Evolutionary conservation across 2,888 invertebrate species (phyloP).

Genomic region (Oasisia sp.): DNA sequence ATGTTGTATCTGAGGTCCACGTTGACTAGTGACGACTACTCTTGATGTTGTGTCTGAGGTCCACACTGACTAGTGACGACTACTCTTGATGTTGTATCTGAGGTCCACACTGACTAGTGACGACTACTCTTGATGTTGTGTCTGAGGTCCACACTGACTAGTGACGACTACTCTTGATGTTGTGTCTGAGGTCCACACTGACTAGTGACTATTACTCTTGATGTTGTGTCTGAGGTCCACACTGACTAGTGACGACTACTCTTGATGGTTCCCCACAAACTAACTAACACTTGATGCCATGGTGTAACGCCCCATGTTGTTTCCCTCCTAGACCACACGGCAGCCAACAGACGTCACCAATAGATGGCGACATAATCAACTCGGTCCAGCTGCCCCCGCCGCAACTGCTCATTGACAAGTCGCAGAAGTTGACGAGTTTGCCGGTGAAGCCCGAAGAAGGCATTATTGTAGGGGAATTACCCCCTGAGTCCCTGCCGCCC

Average conservation of each 20-base stretch:
- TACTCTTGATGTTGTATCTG: too few relatives aligned
- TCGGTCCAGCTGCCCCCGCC: conserved; percentile 36
- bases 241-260: background rate
- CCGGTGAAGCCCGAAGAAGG: background rate
- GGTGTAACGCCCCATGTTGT: conserved; percentile 71
- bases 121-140: too few relatives aligned
- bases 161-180: too few relatives aligned
- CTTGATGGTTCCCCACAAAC: background rate
- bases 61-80: too few relatives aligned
- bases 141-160: too few relatives aligned
- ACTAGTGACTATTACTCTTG: too few relatives aligned
- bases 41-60: too few relatives aligned
- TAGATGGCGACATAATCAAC: conserved; percentile 14
- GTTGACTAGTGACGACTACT: too few relatives aligned
- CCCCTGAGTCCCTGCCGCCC: conserved; percentile 30
- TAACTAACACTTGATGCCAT: background rate
- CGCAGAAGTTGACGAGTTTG: background rate
- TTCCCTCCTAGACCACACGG: background rate
- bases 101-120: too few relatives aligned
- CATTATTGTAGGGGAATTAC: background rate
- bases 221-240: too few relatives aligned
- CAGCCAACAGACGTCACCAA: conserved; percentile 19
- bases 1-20: too few relatives aligned
- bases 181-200: too few relatives aligned
- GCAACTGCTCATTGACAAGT: background rate